Base-by-base conservation (phyloP, 2,888 invertebrate species). In the Ormia ochracea region DNA sequence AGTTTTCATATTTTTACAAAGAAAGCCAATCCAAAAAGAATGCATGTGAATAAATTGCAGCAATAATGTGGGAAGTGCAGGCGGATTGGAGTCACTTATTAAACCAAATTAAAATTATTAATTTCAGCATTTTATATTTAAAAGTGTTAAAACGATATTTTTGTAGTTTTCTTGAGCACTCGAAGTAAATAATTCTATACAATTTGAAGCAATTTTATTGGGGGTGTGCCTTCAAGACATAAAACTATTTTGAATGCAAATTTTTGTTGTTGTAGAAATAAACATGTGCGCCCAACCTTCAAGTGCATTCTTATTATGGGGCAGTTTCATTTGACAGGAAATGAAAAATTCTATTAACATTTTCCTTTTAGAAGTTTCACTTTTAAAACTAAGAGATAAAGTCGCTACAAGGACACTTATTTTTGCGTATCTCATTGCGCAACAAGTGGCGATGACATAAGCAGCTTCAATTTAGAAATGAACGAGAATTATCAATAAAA, bases 61-160 rank as follows among this genome's bases (percentile, higher is more conserved):
- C 33, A 48, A 17, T 7, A 52, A 72, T 43, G 72, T 72, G 72
- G 72, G 72, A 72, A 72, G 72, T 58, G 26, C 31, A 41, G 69
- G 33, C 23, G n/a, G n/a, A n/a, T n/a, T 52, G n/a, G 36, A 54
- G 31, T 23, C 58, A 33, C 26, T 36, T 41, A 33, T 33, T 69
- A 23, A 36, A 69, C 43, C 26, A 43, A 43, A 54, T 54, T 10
- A 70, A 70, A 70, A 70, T 41, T 52, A 72, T 72, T 26, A 59
- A 41, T 52, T 61, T 31, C 17, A 41, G 21, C 28, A 59, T 48
- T 70, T 70, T 38, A 50, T 38, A 10, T 59, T 59, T 59, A 52
- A 61, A 41, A 41, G 41, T 43, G 41, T 41, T 72, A 52, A 72
- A 61, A 72, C 3, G 3, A 5, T 14, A 14, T 28, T 26, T 59